phyloP scores from a whole-genome alignment of 2,113 vertebrate genomes.

The Nothoprocta pentlandii region DNA sequence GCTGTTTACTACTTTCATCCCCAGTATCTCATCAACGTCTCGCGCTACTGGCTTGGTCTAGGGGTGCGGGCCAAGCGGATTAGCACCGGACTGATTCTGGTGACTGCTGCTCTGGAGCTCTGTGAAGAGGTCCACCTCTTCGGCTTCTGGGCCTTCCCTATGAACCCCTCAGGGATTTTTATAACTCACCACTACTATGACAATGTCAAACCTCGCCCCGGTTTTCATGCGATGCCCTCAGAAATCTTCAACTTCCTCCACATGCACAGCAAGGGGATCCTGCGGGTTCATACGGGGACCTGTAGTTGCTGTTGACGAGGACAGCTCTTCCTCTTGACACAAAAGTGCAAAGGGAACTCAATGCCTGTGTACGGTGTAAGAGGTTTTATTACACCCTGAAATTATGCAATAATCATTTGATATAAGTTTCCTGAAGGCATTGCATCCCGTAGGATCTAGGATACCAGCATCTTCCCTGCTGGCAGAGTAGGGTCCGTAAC shows the following conservation, averaged over 20 bases:
- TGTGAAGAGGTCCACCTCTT: constrained; percentile 98
- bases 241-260: constrained; percentile 98
- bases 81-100: constrained; percentile 95
- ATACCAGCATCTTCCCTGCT: constrained; percentile 40
- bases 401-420: constrained; percentile 79
- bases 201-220: constrained; percentile 97
- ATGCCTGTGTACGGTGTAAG: background rate
- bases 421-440: constrained; percentile 57
- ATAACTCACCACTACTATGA: constrained; percentile 99
- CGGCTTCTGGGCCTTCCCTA: constrained; percentile 97
- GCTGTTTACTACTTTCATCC: constrained; percentile 96
- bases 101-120: constrained; percentile 93
- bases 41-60: constrained; percentile 94
- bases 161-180: constrained; percentile 94
- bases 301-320: constrained; percentile 89
- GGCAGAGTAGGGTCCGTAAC: background rate
- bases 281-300: constrained; percentile 89
- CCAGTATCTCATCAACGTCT: constrained; percentile 94
- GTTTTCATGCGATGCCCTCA: constrained; percentile 97
- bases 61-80: constrained; percentile 93
- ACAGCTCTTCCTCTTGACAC: background rate
- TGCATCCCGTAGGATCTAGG: constrained; percentile 42
- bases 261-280: constrained; percentile 94
- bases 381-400: constrained; percentile 26
- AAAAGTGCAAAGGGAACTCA: background rate